These are phyloP conservation scores for Ormia ochracea DNA, from an alignment of 2,888 invertebrate species.

Conservation along the genomic window DNA sequence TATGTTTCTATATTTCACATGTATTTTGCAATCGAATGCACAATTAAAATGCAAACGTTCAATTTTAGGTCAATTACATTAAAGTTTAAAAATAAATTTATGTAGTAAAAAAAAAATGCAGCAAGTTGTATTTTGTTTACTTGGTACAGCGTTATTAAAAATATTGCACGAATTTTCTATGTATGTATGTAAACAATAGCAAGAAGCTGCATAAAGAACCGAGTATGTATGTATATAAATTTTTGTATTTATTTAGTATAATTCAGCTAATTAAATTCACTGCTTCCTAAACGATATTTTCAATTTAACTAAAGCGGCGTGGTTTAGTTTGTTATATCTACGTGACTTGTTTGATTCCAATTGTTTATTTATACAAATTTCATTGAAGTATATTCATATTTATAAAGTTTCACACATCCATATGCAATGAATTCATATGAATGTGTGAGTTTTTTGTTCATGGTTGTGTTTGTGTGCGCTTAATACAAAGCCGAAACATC, in stretches of 20 bases:
- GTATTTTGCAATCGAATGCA: neutral
- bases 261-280: neutral
- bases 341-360: conserved; percentile 21
- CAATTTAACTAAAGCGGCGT: conserved; percentile 18
- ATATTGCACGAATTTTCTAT: neutral
- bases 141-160: neutral
- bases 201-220: neutral
- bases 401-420: too few species aligned
- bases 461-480: neutral
- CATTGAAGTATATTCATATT: neutral
- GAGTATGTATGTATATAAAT: neutral
- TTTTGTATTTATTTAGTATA: too few species aligned
- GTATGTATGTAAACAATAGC: too few species aligned
- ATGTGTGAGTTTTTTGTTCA: neutral
- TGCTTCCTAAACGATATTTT: conserved; percentile 17
- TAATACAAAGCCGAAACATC: too few species aligned
- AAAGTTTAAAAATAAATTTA: conserved; percentile 9
- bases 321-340: neutral
- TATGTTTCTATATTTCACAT: neutral
- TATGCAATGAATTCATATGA: too few species aligned
- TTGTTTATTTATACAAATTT: conserved; percentile 22
- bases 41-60: neutral
- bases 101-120: conserved; percentile 18
- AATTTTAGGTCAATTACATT: conserved; percentile 34
- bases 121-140: conserved; percentile 4